A percentile compares a stretch with the other conserved stretches of the same genome.
Conservation (phyloP, 2,888 invertebrate species). For the Nowickia ferox region DNA sequence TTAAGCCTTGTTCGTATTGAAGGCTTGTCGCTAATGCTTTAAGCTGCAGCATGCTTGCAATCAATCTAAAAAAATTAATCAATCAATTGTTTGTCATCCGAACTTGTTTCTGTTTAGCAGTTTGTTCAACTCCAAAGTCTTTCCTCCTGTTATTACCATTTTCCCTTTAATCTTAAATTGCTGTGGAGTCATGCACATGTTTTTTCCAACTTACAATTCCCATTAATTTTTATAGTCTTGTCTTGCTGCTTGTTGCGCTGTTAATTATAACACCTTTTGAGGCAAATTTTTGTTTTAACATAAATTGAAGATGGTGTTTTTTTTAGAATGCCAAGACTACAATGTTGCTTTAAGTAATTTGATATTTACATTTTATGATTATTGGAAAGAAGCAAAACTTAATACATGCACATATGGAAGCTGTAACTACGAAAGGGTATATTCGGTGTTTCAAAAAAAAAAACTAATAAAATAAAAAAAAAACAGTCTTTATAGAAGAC, state of each 20-base stretch:
- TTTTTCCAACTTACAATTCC: slow-evolving; percentile 37
- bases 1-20: not conserved
- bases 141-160: no score
- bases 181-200: not conserved
- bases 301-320: not conserved
- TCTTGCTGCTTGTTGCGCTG: slow-evolving; percentile 9
- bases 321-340: slow-evolving; percentile 32
- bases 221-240: slow-evolving; percentile 50
- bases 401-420: not conserved
- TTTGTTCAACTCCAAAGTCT: not conserved
- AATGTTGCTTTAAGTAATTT: slow-evolving; percentile 53
- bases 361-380: slow-evolving; percentile 53
- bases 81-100: no score
- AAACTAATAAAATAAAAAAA: not conserved
- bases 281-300: not conserved
- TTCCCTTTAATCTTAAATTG: not conserved
- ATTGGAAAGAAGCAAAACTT: not conserved
- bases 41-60: not conserved
- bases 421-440: not conserved
- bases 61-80: not conserved
- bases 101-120: no score
- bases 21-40: slow-evolving; percentile 24
- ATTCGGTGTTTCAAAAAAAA: not conserved
- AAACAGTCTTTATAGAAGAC: no score
- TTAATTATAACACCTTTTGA: slow-evolving; percentile 52